Evolutionary conservation across 2,888 invertebrate genomes (phyloP), one percentile per base, ranked within the genome.

Genomic region (Panzeria rudis): DNA sequence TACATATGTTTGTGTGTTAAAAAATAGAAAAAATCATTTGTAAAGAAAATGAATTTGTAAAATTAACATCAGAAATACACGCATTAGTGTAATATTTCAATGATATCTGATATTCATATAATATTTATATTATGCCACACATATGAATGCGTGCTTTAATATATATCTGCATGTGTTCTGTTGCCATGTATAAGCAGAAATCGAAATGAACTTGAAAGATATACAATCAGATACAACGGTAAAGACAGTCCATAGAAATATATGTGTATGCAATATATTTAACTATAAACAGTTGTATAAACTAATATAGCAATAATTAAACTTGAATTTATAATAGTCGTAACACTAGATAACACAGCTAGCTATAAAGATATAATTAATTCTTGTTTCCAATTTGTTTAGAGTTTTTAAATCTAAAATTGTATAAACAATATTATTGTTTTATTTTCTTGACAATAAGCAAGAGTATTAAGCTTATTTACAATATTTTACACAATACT

Each of bases 21-120:
- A 64, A 66, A 29, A 47, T 15, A 32, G 15, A 25, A 69, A 15
- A n/a, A 61, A 61, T 17, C 5, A 68, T 71, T 73, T 71, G 29
- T 3, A 56, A 50, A 41, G 35, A 69, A 64, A 82, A 82, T 71
- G 52, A 82, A 75, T 81, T 73, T 78, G 54, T 72, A 80, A 84
- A 81, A 81, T 78, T 82, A 75, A 85, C 78, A 75, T 82, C 71
- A 78, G 75, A 68, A 85, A 69, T 78, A 59, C 81, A 85, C 85
- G 82, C 82, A 75, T 66, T 56, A 23, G 44, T 64, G 69, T 71
- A 75, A 85, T 85, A 85, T 75, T 78, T 82, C 59, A 78, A 20
- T 61, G 56, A 78, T 82, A 71, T 75, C 69, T 41, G 69, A 82
- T 78, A 64, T 35, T 69, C 38, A 2, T 61, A 41, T 29, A 32